These are phyloP conservation scores for Drosophila pseudoobscura DNA, from an alignment of 1,140 invertebrate species.

Conservation along the genomic window DNA sequence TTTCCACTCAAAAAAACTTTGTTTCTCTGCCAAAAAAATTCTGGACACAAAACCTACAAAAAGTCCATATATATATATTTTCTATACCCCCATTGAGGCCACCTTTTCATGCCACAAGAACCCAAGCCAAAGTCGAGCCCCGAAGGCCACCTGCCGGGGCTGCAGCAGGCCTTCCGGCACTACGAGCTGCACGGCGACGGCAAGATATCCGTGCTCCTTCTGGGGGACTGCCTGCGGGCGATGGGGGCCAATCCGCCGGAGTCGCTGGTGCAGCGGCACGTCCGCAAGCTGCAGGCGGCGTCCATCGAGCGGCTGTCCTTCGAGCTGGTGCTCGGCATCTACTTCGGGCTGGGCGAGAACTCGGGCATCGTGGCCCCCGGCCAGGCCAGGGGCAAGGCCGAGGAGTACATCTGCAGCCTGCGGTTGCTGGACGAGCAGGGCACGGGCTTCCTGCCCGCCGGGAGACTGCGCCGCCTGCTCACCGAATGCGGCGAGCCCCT, in stretches of 20 bases:
- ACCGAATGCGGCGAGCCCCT: constrained; percentile 93
- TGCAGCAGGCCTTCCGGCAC: constrained; percentile 40
- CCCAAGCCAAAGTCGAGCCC: too few species aligned
- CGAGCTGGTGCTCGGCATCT: constrained; percentile 52
- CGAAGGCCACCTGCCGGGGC: constrained; percentile 6
- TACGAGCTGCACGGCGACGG: constrained; percentile 45
- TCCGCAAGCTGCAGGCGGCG: constrained; percentile 33
- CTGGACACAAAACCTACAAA: too few species aligned
- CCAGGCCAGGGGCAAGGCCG: constrained; percentile 15
- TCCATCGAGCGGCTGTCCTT: constrained; percentile 44
- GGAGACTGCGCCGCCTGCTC: constrained; percentile 96
- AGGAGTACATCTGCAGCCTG: constrained; percentile 61
- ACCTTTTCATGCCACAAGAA: too few species aligned
- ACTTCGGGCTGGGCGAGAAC: constrained; percentile 25
- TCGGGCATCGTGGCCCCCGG: not conserved
- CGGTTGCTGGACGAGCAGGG: constrained; percentile 96
- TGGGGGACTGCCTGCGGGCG: constrained; percentile 76
- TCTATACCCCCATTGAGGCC: too few species aligned
- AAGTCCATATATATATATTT: too few species aligned
- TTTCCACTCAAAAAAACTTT: too few species aligned
- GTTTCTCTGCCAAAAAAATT: too few species aligned
- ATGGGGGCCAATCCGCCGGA: constrained; percentile 83
- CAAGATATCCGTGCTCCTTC: constrained; percentile 45
- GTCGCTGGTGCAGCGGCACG: constrained; percentile 79
- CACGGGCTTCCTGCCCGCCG: constrained; percentile 94